Percentiles rank a stretch among this genome's conserved stretches.
These are phyloP conservation scores for Oscarella lobularis DNA, from an alignment of 37 sponge, comb jelly and placozoan species.

Conservation along the genomic window DNA sequence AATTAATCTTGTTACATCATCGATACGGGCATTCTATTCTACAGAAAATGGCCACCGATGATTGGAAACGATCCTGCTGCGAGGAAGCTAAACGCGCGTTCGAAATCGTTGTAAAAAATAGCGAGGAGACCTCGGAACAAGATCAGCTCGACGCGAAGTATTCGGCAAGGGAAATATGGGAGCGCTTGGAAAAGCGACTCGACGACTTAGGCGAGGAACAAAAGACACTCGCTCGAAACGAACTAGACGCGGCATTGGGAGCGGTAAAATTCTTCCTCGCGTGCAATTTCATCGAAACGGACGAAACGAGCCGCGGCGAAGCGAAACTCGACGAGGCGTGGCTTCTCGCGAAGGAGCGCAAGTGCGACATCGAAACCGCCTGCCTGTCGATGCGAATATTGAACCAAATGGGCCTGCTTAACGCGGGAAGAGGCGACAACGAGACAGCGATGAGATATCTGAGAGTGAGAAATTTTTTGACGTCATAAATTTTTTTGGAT, in stretches of 20 bases:
- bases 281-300: slow-evolving; percentile 47
- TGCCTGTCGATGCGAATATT: slow-evolving; percentile 24
- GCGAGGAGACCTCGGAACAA: slow-evolving; percentile 31
- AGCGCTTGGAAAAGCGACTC: slow-evolving; percentile 3
- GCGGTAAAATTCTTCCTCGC: slow-evolving; percentile 34
- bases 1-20: no score
- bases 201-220: slow-evolving; percentile 17
- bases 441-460: slow-evolving; percentile 45
- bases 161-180: slow-evolving; percentile 25
- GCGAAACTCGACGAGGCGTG: slow-evolving; percentile 8
- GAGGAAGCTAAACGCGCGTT: no score
- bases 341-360: slow-evolving; percentile 4
- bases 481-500: background rate
- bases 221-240: background rate
- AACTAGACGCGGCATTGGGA: background rate
- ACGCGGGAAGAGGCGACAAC: slow-evolving; percentile 42
- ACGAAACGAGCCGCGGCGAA: slow-evolving; percentile 36
- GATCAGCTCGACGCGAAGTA: slow-evolving; percentile 51
- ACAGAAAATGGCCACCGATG: no score
- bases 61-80: no score
- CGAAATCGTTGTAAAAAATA: no score
- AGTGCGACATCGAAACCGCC: slow-evolving; percentile 17
- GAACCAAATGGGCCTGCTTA: slow-evolving; percentile 55
- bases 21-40: no score
- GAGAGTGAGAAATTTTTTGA: slow-evolving; percentile 3